Evolutionary conservation across 2,888 invertebrate species (phyloP), one percentile per base, ranked within the genome.

Genomic region (Drosophila kokeensis): DNA sequence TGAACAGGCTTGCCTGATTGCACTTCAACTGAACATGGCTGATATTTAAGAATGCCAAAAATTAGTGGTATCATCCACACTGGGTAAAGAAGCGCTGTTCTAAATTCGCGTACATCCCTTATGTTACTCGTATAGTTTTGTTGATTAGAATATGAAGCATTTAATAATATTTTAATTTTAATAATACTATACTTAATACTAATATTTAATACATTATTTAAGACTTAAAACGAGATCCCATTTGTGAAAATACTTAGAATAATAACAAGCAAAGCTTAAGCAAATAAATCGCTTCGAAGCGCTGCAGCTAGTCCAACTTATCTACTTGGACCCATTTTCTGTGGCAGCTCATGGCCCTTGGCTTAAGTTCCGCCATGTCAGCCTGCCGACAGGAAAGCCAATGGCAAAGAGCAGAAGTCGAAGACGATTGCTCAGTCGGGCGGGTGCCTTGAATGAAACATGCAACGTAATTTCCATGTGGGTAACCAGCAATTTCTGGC

Each of bases 401-500:
- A 50, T 59, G 54, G 50, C 48, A 68, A 45, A 53, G 69, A 50
- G 69, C 34, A 49, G 57, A 63, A 68, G 68, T 66, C 61, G 49
- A 63, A 69, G 69, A 61, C 49, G 52, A 68, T 65, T 55, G 65
- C 61, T 67, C 52, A 63, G 59, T 52, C 49, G 66, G 78, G 48
- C 42, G 68, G 78, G 54, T 67, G 70, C 70, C 75, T 69, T 83
- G 55, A 81, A 81, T 82, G 81, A 89, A 86, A 90, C 87, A 86
- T 87, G 89, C 74, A 82, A 82, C 90, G 87, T 90, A 90, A 88
- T 86, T 90, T 90, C 85, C 90, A 90, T 91, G 91, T 90, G 91
- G 90, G 86, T 90, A 88, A 89, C 87, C 90, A 90, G 81, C 79
- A 89, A 90, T 91, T 90, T 87, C 86, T 91, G 89, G 90, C 90